Evolutionary conservation across 2,888 invertebrate species (phyloP).

Genomic region (Drymonia ruficornis): DNA sequence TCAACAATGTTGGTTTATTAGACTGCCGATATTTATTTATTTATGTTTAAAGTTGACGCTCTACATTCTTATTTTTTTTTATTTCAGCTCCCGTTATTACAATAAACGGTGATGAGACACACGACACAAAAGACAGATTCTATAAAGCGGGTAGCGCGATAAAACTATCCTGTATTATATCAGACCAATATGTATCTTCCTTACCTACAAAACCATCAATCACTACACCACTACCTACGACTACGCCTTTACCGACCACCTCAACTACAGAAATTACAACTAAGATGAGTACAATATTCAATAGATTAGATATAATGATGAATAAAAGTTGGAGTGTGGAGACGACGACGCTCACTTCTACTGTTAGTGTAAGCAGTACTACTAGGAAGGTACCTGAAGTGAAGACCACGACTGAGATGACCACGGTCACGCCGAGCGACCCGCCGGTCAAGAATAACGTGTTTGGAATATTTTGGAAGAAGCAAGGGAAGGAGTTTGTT

Average conservation of each 20-base stretch:
- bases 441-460: constrained; percentile 70
- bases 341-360: constrained; percentile 74
- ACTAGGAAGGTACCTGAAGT: constrained; percentile 58
- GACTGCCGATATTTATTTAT: too few species aligned
- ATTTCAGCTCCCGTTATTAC: constrained; percentile 88
- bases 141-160: constrained; percentile 91
- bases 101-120: constrained; percentile 89
- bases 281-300: constrained; percentile 75
- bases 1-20: too few species aligned
- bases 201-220: constrained; percentile 58
- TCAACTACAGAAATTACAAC: constrained; percentile 71
- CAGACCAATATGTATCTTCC: constrained; percentile 67
- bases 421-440: constrained; percentile 56
- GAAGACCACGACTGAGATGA: constrained; percentile 56
- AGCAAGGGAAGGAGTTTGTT: constrained; percentile 74
- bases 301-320: constrained; percentile 80
- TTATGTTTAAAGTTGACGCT: too few species aligned
- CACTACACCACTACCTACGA: constrained; percentile 53
- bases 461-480: constrained; percentile 77
- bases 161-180: constrained; percentile 86
- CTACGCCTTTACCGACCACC: constrained; percentile 62
- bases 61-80: too few species aligned
- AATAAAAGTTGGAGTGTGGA: constrained; percentile 83
- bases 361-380: constrained; percentile 75
- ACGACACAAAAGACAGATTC: constrained; percentile 88